These are phyloP conservation scores for Ips typographus DNA, from an alignment of 1,140 invertebrate genomes.

Conservation along the genomic window DNA sequence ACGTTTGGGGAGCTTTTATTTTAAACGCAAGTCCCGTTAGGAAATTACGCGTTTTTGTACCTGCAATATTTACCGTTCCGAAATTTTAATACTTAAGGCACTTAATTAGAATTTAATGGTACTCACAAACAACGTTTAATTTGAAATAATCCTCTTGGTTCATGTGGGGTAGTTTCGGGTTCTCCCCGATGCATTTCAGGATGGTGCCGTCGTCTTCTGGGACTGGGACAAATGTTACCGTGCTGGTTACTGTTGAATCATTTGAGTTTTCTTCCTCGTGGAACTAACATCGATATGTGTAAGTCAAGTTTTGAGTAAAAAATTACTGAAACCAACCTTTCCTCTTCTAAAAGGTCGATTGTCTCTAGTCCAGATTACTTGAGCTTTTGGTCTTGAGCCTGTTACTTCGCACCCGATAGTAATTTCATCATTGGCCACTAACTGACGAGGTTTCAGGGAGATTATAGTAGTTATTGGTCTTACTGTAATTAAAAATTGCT, in stretches of 20 bases:
- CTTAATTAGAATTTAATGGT: background rate
- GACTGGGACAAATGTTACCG: conserved; percentile 73
- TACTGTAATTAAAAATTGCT: conserved; percentile 56
- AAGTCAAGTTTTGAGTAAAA: background rate
- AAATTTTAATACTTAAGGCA: conserved; percentile 9
- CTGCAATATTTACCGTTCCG: conserved; percentile 2
- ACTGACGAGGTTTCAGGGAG: conserved; percentile 67
- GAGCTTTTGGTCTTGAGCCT: conserved; percentile 82
- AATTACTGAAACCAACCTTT: conserved; percentile 56
- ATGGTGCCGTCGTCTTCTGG: conserved; percentile 81
- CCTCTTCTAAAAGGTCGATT: conserved; percentile 70
- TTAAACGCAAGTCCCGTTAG: background rate
- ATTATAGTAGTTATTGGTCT: conserved; percentile 74
- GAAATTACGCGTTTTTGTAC: conserved; percentile 14
- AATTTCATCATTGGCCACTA: conserved; percentile 77
- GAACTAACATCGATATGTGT: conserved; percentile 55
- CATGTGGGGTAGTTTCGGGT: conserved; percentile 70
- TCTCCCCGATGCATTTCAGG: conserved; percentile 82
- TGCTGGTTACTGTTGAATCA: conserved; percentile 72
- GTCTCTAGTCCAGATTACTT: conserved; percentile 79
- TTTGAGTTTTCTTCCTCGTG: conserved; percentile 70
- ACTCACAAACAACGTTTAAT: conserved; percentile 87
- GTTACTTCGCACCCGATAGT: conserved; percentile 74
- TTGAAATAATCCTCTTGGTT: conserved; percentile 77
- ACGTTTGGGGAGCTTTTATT: conserved; percentile 13